phyloP scores from a whole-genome alignment of 2,888 invertebrate genomes.

The Synanthedon myopaeformis region DNA sequence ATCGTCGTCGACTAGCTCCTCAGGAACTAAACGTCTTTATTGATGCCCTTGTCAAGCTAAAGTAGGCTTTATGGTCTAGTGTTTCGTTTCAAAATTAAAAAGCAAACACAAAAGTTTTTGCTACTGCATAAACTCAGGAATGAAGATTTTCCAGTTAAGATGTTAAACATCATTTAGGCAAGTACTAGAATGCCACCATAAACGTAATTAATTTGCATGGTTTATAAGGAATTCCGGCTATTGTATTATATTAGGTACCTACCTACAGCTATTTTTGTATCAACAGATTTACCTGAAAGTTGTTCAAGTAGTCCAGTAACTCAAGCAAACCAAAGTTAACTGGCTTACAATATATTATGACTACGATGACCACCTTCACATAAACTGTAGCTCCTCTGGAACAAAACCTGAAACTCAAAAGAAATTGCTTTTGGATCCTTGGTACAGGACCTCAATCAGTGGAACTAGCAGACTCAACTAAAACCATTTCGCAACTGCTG shows the following conservation, averaged over 20 bases:
- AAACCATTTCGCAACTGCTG: conserved; percentile 79
- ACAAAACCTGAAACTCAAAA: conserved; percentile 84
- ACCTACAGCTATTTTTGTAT: background rate
- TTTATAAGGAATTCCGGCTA: too few relatives aligned
- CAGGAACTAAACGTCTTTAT: conserved; percentile 12
- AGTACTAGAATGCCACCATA: too few relatives aligned
- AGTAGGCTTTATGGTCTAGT: background rate
- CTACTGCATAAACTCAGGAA: conserved; percentile 11
- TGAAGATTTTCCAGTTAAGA: conserved; percentile 32
- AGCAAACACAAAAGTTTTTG: background rate
- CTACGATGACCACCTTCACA: conserved; percentile 78
- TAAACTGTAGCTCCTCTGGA: conserved; percentile 84
- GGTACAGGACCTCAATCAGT: conserved; percentile 47
- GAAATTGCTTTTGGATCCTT: conserved; percentile 76
- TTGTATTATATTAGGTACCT: too few relatives aligned
- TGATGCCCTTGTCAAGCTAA: background rate
- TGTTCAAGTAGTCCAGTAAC: too few relatives aligned
- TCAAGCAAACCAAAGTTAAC: conserved; percentile 77
- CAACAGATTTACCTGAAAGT: conserved; percentile 77
- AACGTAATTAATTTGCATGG: too few relatives aligned
- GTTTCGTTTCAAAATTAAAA: background rate
- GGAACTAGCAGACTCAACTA: conserved; percentile 71
- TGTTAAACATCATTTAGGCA: conserved; percentile 17
- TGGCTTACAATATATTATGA: conserved; percentile 81
- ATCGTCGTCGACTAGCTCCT: conserved; percentile 15